Percentiles rank a stretch among this genome's conserved stretches.
Evolutionary conservation across 2,797 vertebrate genomes (phyloP).

Genomic region (Pangasius sanitwongsei): DNA sequence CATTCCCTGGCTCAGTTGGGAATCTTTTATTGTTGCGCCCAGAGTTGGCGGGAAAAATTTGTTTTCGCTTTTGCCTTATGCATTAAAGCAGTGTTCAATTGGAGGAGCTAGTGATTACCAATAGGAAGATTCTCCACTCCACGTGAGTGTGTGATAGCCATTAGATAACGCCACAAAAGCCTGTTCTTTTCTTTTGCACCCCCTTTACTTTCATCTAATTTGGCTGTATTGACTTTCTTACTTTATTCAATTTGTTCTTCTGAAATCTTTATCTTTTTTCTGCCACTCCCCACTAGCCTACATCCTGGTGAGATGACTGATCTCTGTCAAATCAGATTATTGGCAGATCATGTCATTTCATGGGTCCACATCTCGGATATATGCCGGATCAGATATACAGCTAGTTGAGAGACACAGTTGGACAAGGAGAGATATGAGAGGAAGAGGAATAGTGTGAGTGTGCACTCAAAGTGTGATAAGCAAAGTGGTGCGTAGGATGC

Average conservation of each 20-base stretch:
- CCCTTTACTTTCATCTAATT: slow-evolving; percentile 1
- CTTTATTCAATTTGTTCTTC: slow-evolving; percentile 5
- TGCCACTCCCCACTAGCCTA: not conserved
- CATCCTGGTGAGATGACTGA: not conserved
- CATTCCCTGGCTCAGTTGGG: not conserved
- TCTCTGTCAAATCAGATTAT: slow-evolving; percentile 23
- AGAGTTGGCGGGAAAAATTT: not conserved
- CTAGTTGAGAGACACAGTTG: not conserved
- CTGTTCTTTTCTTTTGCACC: not conserved
- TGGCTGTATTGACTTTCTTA: not conserved
- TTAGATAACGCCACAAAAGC: not conserved
- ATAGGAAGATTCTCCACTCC: not conserved
- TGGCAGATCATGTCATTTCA: not conserved
- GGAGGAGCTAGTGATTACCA: not conserved
- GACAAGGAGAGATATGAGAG: not conserved
- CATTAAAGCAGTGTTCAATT: not conserved
- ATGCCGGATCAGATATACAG: not conserved
- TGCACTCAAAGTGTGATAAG: not conserved
- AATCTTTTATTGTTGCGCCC: not conserved
- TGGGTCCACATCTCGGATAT: not conserved
- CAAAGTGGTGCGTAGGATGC: not conserved
- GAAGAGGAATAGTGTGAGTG: not conserved
- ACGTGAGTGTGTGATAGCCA: not conserved
- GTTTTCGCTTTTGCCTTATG: not conserved
- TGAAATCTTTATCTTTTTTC: not conserved